phyloP scores from a whole-genome alignment of 2,888 invertebrate genomes.

The Lasioglossum pauxillum region DNA sequence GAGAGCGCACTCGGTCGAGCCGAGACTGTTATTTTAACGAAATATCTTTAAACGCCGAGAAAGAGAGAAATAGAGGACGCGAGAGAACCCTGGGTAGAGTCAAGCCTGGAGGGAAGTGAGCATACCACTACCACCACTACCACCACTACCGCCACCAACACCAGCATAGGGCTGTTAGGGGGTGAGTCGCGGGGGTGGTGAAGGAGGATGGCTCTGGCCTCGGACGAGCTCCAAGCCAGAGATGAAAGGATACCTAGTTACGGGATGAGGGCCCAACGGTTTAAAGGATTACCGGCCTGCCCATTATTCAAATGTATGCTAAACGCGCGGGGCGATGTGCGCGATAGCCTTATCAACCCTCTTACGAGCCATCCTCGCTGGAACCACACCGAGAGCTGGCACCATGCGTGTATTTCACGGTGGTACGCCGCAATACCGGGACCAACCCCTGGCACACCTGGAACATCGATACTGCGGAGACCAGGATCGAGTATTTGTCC shows the following conservation, averaged over 20 bases:
- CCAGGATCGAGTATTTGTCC: constrained; percentile 1
- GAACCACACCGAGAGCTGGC: constrained; percentile 51
- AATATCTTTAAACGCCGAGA: constrained; percentile 83
- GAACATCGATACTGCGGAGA: constrained; percentile 49
- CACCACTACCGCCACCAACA: constrained; percentile 1
- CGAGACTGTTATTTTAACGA: constrained; percentile 84
- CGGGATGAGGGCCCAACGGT: constrained; percentile 82
- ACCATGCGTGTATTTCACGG: constrained; percentile 65
- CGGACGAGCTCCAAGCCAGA: constrained; percentile 76
- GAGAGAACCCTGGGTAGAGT: constrained; percentile 51
- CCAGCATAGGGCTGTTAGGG: constrained; percentile 17
- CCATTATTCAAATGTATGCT: constrained; percentile 85
- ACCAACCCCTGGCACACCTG: constrained; percentile 16
- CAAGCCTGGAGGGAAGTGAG: constrained; percentile 57
- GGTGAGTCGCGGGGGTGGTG: constrained; percentile 29
- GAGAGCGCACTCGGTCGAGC: constrained; percentile 66
- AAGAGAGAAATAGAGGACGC: constrained; percentile 63
- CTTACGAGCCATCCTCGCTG: constrained; percentile 72
- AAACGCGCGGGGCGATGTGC: constrained; percentile 80
- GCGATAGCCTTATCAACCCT: constrained; percentile 84
- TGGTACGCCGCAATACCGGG: constrained; percentile 64
- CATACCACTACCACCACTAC: constrained; percentile 1
- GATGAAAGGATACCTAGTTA: constrained; percentile 84
- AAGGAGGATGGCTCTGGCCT: constrained; percentile 65
- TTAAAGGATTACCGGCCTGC: constrained; percentile 84